Conservation (phyloP, 2,888 invertebrate species). For the Agonopterix arenella region DNA sequence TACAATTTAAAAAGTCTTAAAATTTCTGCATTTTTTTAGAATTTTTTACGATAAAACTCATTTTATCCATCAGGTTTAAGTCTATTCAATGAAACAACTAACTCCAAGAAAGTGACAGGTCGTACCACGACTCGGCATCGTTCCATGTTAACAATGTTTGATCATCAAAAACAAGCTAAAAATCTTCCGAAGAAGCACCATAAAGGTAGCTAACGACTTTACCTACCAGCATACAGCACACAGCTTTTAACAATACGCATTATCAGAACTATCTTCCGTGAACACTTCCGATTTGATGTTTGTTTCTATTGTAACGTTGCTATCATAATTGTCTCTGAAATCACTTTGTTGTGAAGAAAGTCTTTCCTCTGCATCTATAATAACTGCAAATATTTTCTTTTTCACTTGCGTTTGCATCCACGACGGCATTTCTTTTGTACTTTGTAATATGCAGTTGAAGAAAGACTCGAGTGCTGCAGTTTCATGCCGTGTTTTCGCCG, state of each 20-base stretch:
- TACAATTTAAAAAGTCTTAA: too few species aligned
- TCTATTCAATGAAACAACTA: too few species aligned
- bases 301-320: slow-evolving; percentile 25
- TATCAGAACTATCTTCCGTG: slow-evolving; percentile 34
- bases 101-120: too few species aligned
- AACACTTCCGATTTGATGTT: slow-evolving; percentile 52
- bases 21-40: too few species aligned
- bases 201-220: too few species aligned
- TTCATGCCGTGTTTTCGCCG: slow-evolving; percentile 19
- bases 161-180: too few species aligned
- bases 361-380: slow-evolving; percentile 60
- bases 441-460: slow-evolving; percentile 56
- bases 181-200: too few species aligned
- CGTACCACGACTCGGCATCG: too few species aligned
- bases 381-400: slow-evolving; percentile 62
- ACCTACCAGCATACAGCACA: too few species aligned
- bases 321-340: slow-evolving; percentile 14
- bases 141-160: too few species aligned
- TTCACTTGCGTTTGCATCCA: slow-evolving; percentile 71
- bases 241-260: background rate
- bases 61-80: too few species aligned
- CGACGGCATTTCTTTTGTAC: slow-evolving; percentile 57
- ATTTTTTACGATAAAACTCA: too few species aligned
- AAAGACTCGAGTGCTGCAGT: slow-evolving; percentile 56
- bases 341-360: slow-evolving; percentile 31